Percentiles rank a stretch among this genome's conserved stretches.
Conservation (phyloP, 2,113 vertebrate species). For the Chloroceryle aenea region DNA sequence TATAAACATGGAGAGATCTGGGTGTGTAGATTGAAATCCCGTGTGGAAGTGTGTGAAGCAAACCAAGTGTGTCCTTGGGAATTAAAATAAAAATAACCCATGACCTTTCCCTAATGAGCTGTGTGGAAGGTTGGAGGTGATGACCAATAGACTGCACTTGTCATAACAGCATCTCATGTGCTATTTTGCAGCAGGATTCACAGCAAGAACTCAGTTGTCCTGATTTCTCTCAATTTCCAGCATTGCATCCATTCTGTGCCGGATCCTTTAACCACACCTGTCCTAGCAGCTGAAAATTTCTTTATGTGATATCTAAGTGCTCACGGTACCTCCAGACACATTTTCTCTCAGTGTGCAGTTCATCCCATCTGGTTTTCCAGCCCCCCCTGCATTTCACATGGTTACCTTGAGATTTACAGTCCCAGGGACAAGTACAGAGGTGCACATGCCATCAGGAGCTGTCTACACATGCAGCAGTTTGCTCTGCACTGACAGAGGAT, state of each 20-base stretch:
- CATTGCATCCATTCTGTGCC: neutral
- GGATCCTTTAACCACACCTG: neutral
- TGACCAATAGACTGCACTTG: conserved; percentile 25
- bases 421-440: neutral
- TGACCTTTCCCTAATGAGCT: conserved; percentile 60
- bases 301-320: neutral
- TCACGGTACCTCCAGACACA: neutral
- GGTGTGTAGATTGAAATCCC: neutral
- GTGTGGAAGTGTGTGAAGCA: conserved; percentile 30
- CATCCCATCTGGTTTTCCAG: neutral
- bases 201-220: conserved; percentile 18
- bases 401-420: neutral
- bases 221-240: conserved; percentile 37
- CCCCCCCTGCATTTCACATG: neutral
- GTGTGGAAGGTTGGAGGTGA: conserved; percentile 52
- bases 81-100: conserved; percentile 34
- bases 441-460: neutral
- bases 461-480: neutral
- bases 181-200: conserved; percentile 27
- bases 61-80: conserved; percentile 17
- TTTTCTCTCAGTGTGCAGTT: neutral
- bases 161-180: conserved; percentile 29
- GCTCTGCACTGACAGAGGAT: accelerated
- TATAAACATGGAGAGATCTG: neutral
- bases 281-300: neutral